phyloP scores from a whole-genome alignment of 1,140 invertebrate genomes.

The Caenorhabditis briggsae region DNA sequence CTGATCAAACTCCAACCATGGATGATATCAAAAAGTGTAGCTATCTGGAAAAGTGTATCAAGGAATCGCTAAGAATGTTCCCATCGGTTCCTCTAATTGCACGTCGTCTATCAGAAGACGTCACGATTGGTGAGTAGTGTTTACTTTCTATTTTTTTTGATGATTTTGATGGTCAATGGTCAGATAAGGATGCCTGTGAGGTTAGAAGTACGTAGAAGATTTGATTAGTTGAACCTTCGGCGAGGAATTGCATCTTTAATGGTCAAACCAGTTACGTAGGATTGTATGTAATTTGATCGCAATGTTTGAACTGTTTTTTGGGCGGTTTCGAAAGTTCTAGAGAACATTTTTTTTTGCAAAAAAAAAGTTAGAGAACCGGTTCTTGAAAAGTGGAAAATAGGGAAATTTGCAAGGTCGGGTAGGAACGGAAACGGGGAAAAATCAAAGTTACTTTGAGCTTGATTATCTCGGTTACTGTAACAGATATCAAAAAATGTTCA shows the following conservation, averaged over 20 bases:
- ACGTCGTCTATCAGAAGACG: slow-evolving; percentile 83
- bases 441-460: too few relatives aligned
- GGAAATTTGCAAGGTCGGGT: too few relatives aligned
- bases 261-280: background rate
- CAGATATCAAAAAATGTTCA: too few relatives aligned
- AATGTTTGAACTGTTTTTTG: background rate
- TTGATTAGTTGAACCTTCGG: background rate
- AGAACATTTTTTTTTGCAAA: too few relatives aligned
- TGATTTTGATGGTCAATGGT: background rate
- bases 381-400: too few relatives aligned
- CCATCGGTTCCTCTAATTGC: slow-evolving; percentile 83
- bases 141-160: slow-evolving; percentile 11
- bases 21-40: slow-evolving; percentile 87
- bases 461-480: too few relatives aligned
- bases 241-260: background rate
- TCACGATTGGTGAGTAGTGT: slow-evolving; percentile 74
- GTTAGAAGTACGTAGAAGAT: background rate
- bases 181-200: background rate
- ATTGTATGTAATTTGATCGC: slow-evolving; percentile 74
- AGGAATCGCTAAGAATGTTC: slow-evolving; percentile 84
- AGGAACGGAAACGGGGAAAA: too few relatives aligned
- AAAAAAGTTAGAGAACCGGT: too few relatives aligned
- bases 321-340: slow-evolving; percentile 23
- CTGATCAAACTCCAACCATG: slow-evolving; percentile 83
- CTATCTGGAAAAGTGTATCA: slow-evolving; percentile 85